Evolutionary conservation across 2,113 vertebrate species (phyloP).

Genomic region (Ascaphus truei): DNA sequence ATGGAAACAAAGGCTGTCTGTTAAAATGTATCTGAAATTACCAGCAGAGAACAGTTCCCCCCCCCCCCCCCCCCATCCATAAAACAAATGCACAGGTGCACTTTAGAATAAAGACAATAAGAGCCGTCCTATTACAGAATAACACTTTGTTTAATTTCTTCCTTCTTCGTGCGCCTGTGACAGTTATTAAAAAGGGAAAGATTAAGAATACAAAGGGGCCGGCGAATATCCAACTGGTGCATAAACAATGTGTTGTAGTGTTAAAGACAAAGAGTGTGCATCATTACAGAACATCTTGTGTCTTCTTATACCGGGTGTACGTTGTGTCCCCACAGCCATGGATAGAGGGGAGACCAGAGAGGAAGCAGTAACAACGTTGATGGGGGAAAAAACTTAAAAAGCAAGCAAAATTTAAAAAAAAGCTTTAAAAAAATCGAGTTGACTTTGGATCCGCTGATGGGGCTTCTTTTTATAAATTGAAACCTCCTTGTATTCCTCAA

Average conservation of each 20-base stretch:
- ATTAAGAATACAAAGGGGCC: conserved; percentile 1
- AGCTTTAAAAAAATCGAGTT: no score
- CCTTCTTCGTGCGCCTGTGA: neutral
- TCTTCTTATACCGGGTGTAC: neutral
- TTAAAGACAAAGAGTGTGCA: neutral
- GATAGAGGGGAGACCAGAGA: no score
- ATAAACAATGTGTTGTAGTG: neutral
- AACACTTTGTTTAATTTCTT: neutral
- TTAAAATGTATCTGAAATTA: conserved; percentile 25
- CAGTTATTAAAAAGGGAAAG: conserved; percentile 6
- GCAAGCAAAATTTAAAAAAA: no score
- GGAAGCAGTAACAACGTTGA: no score
- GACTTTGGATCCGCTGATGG: no score
- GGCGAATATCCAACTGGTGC: conserved; percentile 12
- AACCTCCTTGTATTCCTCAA: no score
- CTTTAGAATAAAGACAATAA: conserved; percentile 8
- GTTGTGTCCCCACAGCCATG: neutral
- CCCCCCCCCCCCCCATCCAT: no score
- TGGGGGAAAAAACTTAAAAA: no score
- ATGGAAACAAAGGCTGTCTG: conserved; percentile 20
- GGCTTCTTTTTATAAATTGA: no score
- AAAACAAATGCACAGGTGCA: conserved; percentile 27
- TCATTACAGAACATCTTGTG: neutral
- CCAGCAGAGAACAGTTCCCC: neutral
- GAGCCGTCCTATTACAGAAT: neutral